Evolutionary conservation across 2,113 vertebrate genomes (phyloP), one percentile per base, ranked within the genome.

Genomic region (Elephas maximus): DNA sequence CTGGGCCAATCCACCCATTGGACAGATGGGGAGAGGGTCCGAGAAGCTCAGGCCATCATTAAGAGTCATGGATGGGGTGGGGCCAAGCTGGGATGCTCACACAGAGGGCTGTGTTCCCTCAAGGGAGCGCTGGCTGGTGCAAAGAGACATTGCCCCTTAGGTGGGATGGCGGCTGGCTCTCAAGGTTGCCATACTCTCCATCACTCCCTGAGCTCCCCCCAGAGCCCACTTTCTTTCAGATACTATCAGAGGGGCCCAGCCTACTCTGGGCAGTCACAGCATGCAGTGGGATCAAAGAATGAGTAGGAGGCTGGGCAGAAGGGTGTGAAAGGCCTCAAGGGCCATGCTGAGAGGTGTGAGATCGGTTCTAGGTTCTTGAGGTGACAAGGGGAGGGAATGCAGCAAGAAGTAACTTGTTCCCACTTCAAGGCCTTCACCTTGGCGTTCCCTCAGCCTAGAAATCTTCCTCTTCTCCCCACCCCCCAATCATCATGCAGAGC

Each of bases 101-200:
- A 77, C 41, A 28, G 24, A 8, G 77, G 77, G 6, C 77, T 51
- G 45, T 11, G 20, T 30, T 51, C 30, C n/a, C 74, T 77, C 1
- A 6, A 28, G 2, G 48, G 26, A 24, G 20, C 17, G 4, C 28
- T 7, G 23, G 8, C n/a, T 44, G 79, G 15, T 57, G 20, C 30
- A 30, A 45, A 51, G 20, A 30, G 57, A 86, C 24, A 28, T 7
- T 26, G 28, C 44, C 3, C 45, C 14, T 88, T 41, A 48, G 63
- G 21, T 14, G 30, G 8, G n/a, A 53, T 14, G 3, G 18, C 6
- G 1, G 0, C 33, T 51, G 1, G 0, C 33, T 51, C 6, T 21
- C 0, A 2, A 30, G n/a, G 48, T 45, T 81, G 26, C 60, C 44
- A 24, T 11, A 26, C 1, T 10, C 23, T 41, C 3, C 12, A 10